Conservation (phyloP, 1,140 invertebrate species). For the Mactra quadrangularis region DNA sequence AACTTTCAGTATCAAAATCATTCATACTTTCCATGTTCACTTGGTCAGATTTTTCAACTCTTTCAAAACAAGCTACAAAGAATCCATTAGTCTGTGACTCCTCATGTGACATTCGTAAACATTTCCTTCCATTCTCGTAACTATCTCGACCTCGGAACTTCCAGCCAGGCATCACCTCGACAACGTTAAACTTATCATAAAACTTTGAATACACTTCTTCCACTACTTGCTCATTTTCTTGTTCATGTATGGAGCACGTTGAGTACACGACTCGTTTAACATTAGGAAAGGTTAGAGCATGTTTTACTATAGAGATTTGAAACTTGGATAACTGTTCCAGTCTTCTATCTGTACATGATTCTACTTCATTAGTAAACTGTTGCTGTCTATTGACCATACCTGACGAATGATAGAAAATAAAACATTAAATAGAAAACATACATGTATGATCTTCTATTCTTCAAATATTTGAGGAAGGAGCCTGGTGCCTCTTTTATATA, state of each 20-base stretch:
- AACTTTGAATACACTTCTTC: conserved; percentile 84
- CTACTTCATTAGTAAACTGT: conserved; percentile 68
- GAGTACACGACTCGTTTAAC: conserved; percentile 96
- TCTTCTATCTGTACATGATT: conserved; percentile 65
- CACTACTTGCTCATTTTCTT: conserved; percentile 97
- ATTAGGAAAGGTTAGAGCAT: conserved; percentile 93
- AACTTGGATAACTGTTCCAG: conserved; percentile 88
- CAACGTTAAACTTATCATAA: conserved; percentile 68
- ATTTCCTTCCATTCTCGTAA: conserved; percentile 83
- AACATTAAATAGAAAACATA: no score
- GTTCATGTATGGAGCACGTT: conserved; percentile 94
- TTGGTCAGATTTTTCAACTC: no score
- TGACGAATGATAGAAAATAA: no score
- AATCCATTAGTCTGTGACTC: conserved; percentile 95
- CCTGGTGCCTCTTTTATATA: no score
- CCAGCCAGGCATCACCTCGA: conserved; percentile 76
- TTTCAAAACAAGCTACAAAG: conserved; percentile 94
- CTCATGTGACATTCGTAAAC: conserved; percentile 90
- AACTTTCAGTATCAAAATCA: no score
- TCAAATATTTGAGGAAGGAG: no score
- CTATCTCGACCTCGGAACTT: conserved; percentile 76
- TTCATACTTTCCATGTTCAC: no score
- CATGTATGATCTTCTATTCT: no score
- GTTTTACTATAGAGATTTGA: conserved; percentile 93
- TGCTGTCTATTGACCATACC: conserved; percentile 85